Percentiles rank a stretch among this genome's conserved stretches.
Evolutionary conservation across 2,797 vertebrate genomes (phyloP).

Genomic region (Aselliscus stoliczkanus): DNA sequence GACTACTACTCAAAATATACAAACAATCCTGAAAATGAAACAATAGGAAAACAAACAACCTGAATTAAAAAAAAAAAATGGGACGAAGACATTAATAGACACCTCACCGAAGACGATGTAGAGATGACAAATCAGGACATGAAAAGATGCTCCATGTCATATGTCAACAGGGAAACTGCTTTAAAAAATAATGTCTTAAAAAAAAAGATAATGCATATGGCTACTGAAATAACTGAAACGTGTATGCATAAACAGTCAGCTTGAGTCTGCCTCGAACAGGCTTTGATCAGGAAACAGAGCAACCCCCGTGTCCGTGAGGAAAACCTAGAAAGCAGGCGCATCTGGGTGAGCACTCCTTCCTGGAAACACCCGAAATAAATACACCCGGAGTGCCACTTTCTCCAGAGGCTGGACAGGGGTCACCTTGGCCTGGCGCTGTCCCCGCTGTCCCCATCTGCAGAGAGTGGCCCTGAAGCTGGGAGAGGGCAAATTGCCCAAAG

Average conservation of each 20-base stretch:
- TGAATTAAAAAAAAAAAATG: too few species aligned
- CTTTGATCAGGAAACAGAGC: not conserved
- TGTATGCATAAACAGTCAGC: too few species aligned
- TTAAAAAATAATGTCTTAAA: not conserved
- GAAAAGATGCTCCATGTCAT: too few species aligned
- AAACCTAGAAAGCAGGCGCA: not conserved
- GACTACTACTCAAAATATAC: too few species aligned
- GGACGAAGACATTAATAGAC: too few species aligned
- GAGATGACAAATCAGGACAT: too few species aligned
- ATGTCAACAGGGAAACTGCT: not conserved
- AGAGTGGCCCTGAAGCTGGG: not conserved
- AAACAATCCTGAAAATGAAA: too few species aligned
- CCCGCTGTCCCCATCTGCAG: not conserved
- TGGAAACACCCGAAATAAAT: not conserved
- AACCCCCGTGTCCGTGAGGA: not conserved
- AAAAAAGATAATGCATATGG: not conserved
- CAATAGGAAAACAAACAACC: too few species aligned
- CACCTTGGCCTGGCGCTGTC: accelerated
- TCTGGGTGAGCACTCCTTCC: not conserved
- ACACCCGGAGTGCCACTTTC: not conserved
- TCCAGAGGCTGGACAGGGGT: not conserved
- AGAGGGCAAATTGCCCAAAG: not conserved
- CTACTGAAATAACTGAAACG: not conserved
- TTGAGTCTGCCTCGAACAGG: not conserved
- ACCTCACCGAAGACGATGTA: too few species aligned